Percentiles rank a stretch among this genome's conserved stretches.
phyloP scores from a whole-genome alignment of 2,797 vertebrate species.

The Platalea minor region DNA sequence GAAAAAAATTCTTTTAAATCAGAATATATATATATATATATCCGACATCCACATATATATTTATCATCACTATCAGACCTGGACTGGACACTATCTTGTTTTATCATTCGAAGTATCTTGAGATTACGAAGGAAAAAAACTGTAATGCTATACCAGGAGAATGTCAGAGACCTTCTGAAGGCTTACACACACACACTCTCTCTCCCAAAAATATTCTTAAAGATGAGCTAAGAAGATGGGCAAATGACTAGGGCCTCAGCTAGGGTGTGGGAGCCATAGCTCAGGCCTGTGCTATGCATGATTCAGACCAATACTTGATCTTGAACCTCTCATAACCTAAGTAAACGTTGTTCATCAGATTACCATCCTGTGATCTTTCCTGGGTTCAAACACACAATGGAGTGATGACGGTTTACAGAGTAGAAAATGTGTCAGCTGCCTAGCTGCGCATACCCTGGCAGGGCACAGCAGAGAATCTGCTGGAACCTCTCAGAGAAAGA shows the following conservation, averaged over 20 bases:
- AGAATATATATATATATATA: background rate
- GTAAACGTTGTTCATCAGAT: background rate
- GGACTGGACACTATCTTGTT: background rate
- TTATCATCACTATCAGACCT: background rate
- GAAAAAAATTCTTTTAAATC: conserved; percentile 19
- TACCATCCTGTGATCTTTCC: background rate
- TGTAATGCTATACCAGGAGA: background rate
- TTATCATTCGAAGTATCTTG: background rate
- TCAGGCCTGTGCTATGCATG: background rate
- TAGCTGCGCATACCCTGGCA: background rate
- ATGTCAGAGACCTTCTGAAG: background rate
- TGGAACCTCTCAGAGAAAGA: background rate
- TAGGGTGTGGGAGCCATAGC: background rate
- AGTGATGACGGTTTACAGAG: background rate
- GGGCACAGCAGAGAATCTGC: background rate
- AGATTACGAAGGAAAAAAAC: background rate
- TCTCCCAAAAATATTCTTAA: background rate
- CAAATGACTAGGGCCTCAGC: background rate
- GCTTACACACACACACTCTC: background rate
- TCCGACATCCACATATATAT: background rate
- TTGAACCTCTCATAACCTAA: background rate
- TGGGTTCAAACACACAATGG: background rate
- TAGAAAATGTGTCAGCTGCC: rapidly evolving
- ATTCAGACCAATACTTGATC: background rate
- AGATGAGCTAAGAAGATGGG: background rate